These are phyloP conservation scores for Metopia argyrocephala DNA, from an alignment of 2,888 invertebrate species.

Conservation along the genomic window DNA sequence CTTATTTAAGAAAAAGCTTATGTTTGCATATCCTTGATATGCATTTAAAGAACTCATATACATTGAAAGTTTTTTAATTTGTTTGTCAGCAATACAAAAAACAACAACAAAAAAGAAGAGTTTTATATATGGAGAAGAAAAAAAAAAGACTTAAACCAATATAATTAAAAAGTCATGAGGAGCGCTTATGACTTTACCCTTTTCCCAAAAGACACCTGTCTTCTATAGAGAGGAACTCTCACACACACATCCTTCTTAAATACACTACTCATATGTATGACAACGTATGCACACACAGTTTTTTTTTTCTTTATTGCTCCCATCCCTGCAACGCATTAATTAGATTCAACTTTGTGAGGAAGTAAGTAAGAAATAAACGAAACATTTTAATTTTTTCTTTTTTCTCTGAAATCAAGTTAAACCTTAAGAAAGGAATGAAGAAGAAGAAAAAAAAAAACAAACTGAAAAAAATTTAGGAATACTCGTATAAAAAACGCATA, in stretches of 20 bases:
- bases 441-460: not conserved
- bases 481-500: slow-evolving; percentile 67
- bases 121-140: slow-evolving; percentile 21
- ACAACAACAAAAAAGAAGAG: not conserved
- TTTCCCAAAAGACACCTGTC: slow-evolving; percentile 52
- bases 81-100: slow-evolving; percentile 38
- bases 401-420: slow-evolving; percentile 45
- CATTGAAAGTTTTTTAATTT: slow-evolving; percentile 60
- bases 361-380: slow-evolving; percentile 25
- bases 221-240: not conserved
- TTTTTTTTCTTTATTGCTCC: not conserved
- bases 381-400: slow-evolving; percentile 29
- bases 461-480: too few relatives aligned
- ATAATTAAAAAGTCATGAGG: slow-evolving; percentile 59
- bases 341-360: slow-evolving; percentile 69
- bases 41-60: slow-evolving; percentile 45
- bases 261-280: slow-evolving; percentile 22
- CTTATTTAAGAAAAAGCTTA: slow-evolving; percentile 5
- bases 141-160: slow-evolving; percentile 56
- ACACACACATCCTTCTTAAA: not conserved
- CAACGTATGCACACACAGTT: not conserved
- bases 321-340: slow-evolving; percentile 71
- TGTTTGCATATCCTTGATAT: slow-evolving; percentile 61
- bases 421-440: slow-evolving; percentile 13
- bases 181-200: slow-evolving; percentile 49